Evolutionary conservation across 2,797 vertebrate species (phyloP), one percentile per base, ranked within the genome.

Genomic region (Cyprinodon diabolis): DNA sequence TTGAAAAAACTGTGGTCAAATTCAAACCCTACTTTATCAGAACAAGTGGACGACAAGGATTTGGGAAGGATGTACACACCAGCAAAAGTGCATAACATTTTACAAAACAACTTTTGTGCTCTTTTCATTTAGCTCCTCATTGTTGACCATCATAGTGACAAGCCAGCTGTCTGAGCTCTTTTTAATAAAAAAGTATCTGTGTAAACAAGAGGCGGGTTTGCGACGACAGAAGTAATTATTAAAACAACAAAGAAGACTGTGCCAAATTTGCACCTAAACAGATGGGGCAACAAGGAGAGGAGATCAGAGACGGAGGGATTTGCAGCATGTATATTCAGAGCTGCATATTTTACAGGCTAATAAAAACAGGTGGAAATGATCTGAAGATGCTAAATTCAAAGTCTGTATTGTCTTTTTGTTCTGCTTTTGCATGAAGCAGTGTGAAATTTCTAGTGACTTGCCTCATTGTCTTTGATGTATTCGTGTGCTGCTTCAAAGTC

Each of bases 381-480:
- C 84, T 87, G 85, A 87, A 90, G 86, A 88, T 86, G 84, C 88
- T 91, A 86, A 88, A 85, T 84, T 90, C 87, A 90, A 91, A 93
- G 90, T 92, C 89, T 82, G 81, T 86, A 89, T 92, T 93, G 88
- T 91, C 87, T 90, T 91, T 92, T 88, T 94, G 92, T 92, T 91
- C 90, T 94, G 93, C 93, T 93, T 90, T 94, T 79, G 94, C 94
- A 95, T 95, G 95, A 91, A 93, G 89, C 91, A 92, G 91, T 90
- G 79, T 90, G 88, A 93, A 90, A 79, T 84, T 89, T 79, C 84
- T 92, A 88, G 91, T 91, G 89, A 87, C 89, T 92, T 81, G 89
- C 88, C 89, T 94, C 90, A 86, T 90, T 92, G 92, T 94, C 81
- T 90, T 92, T 92, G 89, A 91, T 94, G 93, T 94, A 89, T 93